Evolutionary conservation across 2,888 invertebrate genomes (phyloP).

Genomic region (Plebejus anna): DNA sequence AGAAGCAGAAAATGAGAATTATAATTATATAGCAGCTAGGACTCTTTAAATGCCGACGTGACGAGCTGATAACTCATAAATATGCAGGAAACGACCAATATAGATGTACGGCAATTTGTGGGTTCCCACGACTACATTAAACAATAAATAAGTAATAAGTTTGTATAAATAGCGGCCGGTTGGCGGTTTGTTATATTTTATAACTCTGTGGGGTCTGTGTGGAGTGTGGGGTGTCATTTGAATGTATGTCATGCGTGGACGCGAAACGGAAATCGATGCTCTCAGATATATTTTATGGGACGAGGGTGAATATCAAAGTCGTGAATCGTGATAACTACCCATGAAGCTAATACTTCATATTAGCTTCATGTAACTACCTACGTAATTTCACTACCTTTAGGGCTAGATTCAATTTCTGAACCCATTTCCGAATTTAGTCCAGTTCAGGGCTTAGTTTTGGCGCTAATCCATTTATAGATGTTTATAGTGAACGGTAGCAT

Average conservation of each 20-base stretch:
- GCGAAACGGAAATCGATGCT: conserved; percentile 9
- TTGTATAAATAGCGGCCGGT: not conserved
- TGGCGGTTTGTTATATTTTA: not conserved
- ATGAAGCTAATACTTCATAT: no score
- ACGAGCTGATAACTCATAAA: not conserved
- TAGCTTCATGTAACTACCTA: no score
- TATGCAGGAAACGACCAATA: not conserved
- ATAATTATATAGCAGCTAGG: not conserved
- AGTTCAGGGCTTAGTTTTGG: no score
- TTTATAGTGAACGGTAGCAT: no score
- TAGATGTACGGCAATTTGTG: not conserved
- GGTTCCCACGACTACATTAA: conserved; percentile 11
- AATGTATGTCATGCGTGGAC: conserved; percentile 13
- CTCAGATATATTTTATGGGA: conserved; percentile 2
- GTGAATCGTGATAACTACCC: not conserved
- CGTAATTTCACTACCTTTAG: not conserved
- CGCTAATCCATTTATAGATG: no score
- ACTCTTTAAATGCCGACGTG: not conserved
- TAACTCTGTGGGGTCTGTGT: not conserved
- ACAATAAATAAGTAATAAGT: not conserved
- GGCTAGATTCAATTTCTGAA: not conserved
- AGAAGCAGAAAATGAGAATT: not conserved
- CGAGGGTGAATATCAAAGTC: conserved; percentile 10
- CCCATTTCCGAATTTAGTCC: not conserved
- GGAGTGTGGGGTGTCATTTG: not conserved